Base-by-base conservation (phyloP, 1,140 invertebrate genomes). In the Drosophila arizonae region DNA sequence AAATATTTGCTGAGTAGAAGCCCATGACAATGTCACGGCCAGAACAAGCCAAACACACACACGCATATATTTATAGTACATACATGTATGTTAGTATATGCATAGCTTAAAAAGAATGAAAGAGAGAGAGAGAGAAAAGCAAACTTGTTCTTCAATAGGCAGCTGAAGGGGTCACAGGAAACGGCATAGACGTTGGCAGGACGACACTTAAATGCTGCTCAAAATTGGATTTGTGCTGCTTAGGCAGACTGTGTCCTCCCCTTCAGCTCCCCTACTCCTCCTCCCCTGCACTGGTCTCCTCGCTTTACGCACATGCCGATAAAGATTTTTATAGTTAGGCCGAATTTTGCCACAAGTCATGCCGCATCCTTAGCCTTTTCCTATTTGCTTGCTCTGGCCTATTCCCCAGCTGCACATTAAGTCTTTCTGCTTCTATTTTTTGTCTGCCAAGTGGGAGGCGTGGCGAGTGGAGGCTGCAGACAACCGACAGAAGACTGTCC, bases 351-450 rank as follows among this genome's bases (percentile, higher is more conserved):
- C 81, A 81, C 77, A 86, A 87, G 78, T 87, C 82, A 82, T 82
- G 82, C 76, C 82, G 81, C 81, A 86, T 79, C 64, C 80, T 72
- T 60, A 72, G 48, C 67, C 46, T 58, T 63, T 52, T 52, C 51
- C 55, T 45, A 45, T 51, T 51, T 56, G 33, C 61, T 21, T 79
- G 46, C 45, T 30, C 60, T 63, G 55, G 33, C 77, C 55, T 75
- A 88, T 87, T 87, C 79, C 84, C 84, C 64, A 88, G 84, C 67
- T 88, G 79, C 79, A 80, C 84, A 87, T 87, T 88, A 87, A 72
- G 51, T 43, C 41, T 62, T 52, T 50, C 21, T 45, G 33, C 17
- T n/a, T 13, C n/a, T 43, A 2, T 24, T 24, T 24, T 24, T 24
- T 24, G 21, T n/a, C 41, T 15, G 39, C 61, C 30, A 26, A 67